These are phyloP conservation scores for Antrozous pallidus DNA, from an alignment of 2,797 vertebrate genomes.

Conservation along the genomic window DNA sequence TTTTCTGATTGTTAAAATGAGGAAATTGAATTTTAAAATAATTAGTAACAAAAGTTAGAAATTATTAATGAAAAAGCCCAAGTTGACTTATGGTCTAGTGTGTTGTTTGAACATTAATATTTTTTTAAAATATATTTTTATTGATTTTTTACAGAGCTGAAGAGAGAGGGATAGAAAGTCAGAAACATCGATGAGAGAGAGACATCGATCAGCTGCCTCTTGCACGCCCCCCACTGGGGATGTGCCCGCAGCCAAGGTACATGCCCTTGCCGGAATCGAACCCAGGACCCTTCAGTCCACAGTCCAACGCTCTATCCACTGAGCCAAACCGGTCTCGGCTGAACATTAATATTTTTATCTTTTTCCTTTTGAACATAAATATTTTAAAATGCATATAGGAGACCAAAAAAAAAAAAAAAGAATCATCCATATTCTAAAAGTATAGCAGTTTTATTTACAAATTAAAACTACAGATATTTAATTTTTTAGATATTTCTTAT, in stretches of 20 bases:
- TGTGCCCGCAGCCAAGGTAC: no score
- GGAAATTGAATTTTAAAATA: neutral
- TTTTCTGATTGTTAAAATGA: neutral
- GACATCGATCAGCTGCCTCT: no score
- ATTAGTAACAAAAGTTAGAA: neutral
- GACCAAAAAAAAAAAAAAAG: conserved; percentile 4
- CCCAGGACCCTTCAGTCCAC: no score
- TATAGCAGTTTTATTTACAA: neutral
- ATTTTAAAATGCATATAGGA: neutral
- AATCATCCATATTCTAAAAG: neutral
- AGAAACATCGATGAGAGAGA: no score
- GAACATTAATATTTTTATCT: neutral
- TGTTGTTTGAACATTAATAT: neutral
- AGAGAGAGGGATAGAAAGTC: no score
- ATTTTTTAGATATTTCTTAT: conserved; percentile 9
- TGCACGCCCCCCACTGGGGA: no score
- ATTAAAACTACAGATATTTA: neutral
- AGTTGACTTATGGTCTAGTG: neutral
- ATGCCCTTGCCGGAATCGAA: no score
- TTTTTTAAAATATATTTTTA: no score
- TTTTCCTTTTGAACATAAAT: neutral
- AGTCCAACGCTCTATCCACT: no score
- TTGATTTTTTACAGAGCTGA: no score
- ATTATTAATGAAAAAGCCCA: neutral
- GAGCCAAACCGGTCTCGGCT: no score